A percentile compares a stretch with the other conserved stretches of the same genome.
These are phyloP conservation scores for Lithobius niger DNA, from an alignment of 1,140 invertebrate genomes.

Conservation along the genomic window DNA sequence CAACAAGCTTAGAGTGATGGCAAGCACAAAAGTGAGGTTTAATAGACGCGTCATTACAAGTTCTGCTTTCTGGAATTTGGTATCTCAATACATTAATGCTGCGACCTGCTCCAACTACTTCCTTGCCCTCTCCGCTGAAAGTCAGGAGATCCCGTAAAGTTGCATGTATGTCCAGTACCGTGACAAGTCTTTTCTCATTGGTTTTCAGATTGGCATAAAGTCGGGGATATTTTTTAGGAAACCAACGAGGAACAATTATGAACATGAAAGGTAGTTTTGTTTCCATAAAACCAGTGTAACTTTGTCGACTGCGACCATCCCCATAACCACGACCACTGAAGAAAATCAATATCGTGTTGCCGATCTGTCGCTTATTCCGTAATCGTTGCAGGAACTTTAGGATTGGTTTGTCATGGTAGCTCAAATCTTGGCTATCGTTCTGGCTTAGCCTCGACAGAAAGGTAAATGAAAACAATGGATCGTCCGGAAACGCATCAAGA, in stretches of 20 bases:
- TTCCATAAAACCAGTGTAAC: conserved; percentile 72
- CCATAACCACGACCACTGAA: conserved; percentile 87
- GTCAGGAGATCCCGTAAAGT: conserved; percentile 30
- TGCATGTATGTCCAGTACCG: conserved; percentile 36
- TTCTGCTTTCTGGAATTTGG: conserved; percentile 25
- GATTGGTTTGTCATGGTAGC: conserved; percentile 11
- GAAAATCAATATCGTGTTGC: conserved; percentile 52
- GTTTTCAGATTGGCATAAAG: conserved; percentile 47
- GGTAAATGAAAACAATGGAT: conserved; percentile 24
- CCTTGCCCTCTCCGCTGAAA: background rate
- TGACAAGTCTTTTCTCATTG: conserved; percentile 41
- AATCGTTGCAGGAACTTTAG: conserved; percentile 14
- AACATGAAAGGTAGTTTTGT: conserved; percentile 76
- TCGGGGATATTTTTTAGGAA: conserved; percentile 44
- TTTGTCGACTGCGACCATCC: conserved; percentile 62
- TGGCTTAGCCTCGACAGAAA: conserved; percentile 26
- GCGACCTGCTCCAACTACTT: background rate
- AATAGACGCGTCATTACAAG: conserved; percentile 30
- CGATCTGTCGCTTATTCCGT: conserved; percentile 23
- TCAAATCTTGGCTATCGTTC: conserved; percentile 24
- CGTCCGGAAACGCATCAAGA: conserved; percentile 13
- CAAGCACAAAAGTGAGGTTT: conserved; percentile 34
- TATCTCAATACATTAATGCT: conserved; percentile 27
- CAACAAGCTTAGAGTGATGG: no score
- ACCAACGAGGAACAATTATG: conserved; percentile 57